Conservation (phyloP, 2,888 invertebrate species). For the Acleris literana region DNA sequence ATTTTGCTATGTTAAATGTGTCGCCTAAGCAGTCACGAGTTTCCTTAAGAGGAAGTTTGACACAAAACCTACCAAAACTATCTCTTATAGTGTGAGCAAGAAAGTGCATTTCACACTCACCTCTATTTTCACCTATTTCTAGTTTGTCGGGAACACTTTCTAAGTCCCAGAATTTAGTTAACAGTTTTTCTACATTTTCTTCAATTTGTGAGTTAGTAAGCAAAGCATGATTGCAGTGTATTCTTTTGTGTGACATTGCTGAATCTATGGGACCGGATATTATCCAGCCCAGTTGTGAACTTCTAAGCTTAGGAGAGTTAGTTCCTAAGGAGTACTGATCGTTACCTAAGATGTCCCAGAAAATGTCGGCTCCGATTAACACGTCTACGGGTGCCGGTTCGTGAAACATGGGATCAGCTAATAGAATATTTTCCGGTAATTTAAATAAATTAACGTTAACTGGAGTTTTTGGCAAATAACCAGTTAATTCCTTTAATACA, state of each 20-base stretch:
- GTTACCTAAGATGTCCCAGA: conserved; percentile 41
- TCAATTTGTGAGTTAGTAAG: not conserved
- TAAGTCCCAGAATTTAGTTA: conserved; percentile 42
- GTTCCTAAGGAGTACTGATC: conserved; percentile 41
- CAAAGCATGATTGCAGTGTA: conserved; percentile 32
- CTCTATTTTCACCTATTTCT: conserved; percentile 34
- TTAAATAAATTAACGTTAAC: conserved; percentile 28
- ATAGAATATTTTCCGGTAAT: conserved; percentile 29
- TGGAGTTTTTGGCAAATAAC: conserved; percentile 33
- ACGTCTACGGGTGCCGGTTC: conserved; percentile 35
- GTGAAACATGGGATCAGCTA: conserved; percentile 40
- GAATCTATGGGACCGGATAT: conserved; percentile 42
- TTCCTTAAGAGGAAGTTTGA: conserved; percentile 38
- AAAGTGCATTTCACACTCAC: conserved; percentile 42
- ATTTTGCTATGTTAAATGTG: conserved; percentile 40
- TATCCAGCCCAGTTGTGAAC: conserved; percentile 44
- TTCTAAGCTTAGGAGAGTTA: conserved; percentile 38
- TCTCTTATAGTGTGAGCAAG: conserved; percentile 31
- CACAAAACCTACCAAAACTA: conserved; percentile 39
- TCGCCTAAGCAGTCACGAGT: conserved; percentile 41
- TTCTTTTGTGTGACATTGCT: not conserved
- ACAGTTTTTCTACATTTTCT: conserved; percentile 31
- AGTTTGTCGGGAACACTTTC: conserved; percentile 41
- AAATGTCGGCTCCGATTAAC: conserved; percentile 40
- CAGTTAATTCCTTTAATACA: conserved; percentile 38